Evolutionary conservation across 1,140 invertebrate species (phyloP), one percentile per base, ranked within the genome.

Genomic region (Eufriesea mexicana): DNA sequence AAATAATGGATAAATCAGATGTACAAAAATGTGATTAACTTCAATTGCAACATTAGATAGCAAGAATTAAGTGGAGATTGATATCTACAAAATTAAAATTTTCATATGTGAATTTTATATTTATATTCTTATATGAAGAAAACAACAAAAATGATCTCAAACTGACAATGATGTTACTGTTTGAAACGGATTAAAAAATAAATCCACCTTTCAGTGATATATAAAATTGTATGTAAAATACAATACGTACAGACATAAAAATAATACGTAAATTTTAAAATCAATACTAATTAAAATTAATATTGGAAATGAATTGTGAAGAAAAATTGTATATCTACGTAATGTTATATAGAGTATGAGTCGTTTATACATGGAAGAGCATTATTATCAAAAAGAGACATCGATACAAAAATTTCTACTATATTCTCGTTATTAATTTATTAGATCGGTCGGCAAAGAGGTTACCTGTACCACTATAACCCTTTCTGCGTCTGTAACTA

Each of bases 381-480:
- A 47, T 25, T 20, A 49, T n/a, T 23, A n/a, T 20, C 54, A 23
- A 47, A 23, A 68, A 9, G 42, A 25, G 47, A 16, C 18, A 70
- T 59, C 76, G 66, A 79, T 67, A 54, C 42, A 81, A 9, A 62
- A 25, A n/a, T 79, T 86, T 62, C 67, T 70, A 54, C 61, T 74
- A 57, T 61, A 67, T 84, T 78, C 59, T 28, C 47, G 42, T 86
- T 75, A 76, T 49, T 86, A 80, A 84, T 75, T 59, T 57, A 84
- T 51, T 59, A 28, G n/a, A 49, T 20, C 20, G 55, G 45, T 28
- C 57, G 59, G 54, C 45, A 62, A 70, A 45, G 20, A 75, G 28
- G 49, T 54, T 66, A 49, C 72, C 54, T 62, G 67, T 66, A 81
- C 54, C 57, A 54, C 54, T 47, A 25, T 61, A 73, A 16, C 70